Evolutionary conservation across 2,888 invertebrate species (phyloP).

Genomic region (Nysson spinosus): DNA sequence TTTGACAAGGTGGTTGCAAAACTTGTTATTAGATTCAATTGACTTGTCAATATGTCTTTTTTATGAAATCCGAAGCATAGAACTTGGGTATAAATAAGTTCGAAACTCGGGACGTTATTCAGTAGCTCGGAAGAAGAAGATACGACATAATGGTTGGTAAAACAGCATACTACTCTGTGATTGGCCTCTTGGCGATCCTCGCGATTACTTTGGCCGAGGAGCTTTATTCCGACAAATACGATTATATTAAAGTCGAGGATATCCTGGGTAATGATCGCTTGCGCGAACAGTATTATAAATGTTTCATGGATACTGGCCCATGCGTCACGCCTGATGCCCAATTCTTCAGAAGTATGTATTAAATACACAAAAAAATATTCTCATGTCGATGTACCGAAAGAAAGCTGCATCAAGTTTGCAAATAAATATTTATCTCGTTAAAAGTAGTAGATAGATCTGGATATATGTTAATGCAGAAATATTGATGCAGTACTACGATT

Average conservation of each 20-base stretch:
- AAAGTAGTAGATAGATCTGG: too few relatives aligned
- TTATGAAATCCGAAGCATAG: too few relatives aligned
- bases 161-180: too few relatives aligned
- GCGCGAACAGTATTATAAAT: conserved; percentile 18
- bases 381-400: not conserved
- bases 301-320: conserved; percentile 6
- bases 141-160: not conserved
- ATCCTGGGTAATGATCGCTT: conserved; percentile 10
- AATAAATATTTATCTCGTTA: too few relatives aligned
- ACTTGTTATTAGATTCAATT: too few relatives aligned
- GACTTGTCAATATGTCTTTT: too few relatives aligned
- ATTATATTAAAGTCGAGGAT: conserved; percentile 5
- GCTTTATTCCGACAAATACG: conserved; percentile 20
- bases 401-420: not conserved
- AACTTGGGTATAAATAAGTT: not conserved
- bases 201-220: too few relatives aligned
- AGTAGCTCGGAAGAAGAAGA: not conserved
- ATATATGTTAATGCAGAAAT: too few relatives aligned
- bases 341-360: conserved; percentile 19
- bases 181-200: not conserved
- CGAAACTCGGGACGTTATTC: too few relatives aligned
- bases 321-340: conserved; percentile 4
- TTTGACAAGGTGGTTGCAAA: too few relatives aligned
- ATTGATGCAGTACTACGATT: too few relatives aligned
- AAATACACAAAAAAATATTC: not conserved